Evolutionary conservation across 2,113 vertebrate species (phyloP).

Genomic region (Perognathus longimembris): DNA sequence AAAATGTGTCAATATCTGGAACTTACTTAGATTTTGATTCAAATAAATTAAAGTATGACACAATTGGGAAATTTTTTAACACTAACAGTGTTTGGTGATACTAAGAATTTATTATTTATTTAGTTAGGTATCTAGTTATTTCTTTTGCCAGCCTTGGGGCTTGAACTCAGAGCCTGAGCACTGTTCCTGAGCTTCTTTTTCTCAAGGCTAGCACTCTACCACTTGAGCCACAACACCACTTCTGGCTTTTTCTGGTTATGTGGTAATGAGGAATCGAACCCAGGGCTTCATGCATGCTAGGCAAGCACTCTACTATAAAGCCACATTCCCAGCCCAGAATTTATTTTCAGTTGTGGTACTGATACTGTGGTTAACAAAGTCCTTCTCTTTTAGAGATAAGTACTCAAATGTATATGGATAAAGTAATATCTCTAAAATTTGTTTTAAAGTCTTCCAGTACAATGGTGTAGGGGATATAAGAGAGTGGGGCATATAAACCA

Average conservation of each 20-base stretch:
- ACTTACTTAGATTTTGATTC: slow-evolving; percentile 14
- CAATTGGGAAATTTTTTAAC: neutral
- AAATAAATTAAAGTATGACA: slow-evolving; percentile 8
- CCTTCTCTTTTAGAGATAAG: slow-evolving; percentile 16
- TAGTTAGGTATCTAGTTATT: too few relatives aligned
- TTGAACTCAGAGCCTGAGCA: too few relatives aligned
- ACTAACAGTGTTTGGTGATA: neutral
- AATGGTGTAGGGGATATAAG: neutral
- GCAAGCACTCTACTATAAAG: too few relatives aligned
- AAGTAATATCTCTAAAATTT: slow-evolving; percentile 1
- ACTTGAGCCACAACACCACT: too few relatives aligned
- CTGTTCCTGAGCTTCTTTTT: too few relatives aligned
- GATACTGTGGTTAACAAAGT: neutral
- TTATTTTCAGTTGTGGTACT: slow-evolving; percentile 14
- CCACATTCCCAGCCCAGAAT: neutral
- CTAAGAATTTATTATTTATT: neutral
- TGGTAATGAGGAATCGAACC: too few relatives aligned
- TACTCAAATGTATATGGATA: slow-evolving; percentile 34
- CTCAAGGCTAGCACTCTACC: too few relatives aligned
- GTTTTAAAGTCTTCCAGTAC: neutral
- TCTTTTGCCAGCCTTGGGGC: too few relatives aligned
- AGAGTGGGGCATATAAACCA: neutral
- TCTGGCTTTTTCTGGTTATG: too few relatives aligned
- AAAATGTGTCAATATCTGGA: neutral
- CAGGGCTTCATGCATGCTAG: too few relatives aligned